phyloP scores from a whole-genome alignment of 2,888 invertebrate genomes.

The Acrocyrtus sp. region DNA sequence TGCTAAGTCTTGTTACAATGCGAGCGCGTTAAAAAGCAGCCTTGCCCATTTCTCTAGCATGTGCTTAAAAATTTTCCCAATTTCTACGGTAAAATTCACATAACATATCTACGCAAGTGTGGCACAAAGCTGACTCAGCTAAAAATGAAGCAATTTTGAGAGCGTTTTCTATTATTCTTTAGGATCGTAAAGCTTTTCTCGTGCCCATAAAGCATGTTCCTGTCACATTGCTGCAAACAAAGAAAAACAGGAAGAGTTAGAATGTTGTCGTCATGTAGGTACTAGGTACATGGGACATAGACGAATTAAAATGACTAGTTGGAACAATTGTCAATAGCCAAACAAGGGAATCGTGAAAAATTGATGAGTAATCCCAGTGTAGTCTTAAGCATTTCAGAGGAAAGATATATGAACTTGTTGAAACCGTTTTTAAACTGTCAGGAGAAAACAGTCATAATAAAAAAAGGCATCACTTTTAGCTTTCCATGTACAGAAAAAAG shows the following conservation, averaged over 20 bases:
- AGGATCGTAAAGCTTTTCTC: conserved; percentile 31
- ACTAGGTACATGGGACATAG: not conserved
- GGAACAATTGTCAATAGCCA: conserved; percentile 31
- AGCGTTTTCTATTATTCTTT: not conserved
- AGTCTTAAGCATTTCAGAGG: too few species aligned
- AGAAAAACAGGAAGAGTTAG: conserved; percentile 5
- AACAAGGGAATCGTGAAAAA: conserved; percentile 42
- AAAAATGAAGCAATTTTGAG: too few species aligned
- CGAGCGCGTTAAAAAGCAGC: not conserved
- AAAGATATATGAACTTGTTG: too few species aligned
- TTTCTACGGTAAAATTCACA: too few species aligned
- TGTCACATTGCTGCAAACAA: conserved; percentile 23
- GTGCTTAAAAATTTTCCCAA: too few species aligned
- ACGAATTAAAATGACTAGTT: conserved; percentile 16
- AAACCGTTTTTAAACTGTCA: not conserved
- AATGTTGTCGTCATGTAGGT: not conserved
- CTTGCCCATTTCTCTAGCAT: too few species aligned
- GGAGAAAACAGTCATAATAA: too few species aligned
- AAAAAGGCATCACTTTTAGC: too few species aligned
- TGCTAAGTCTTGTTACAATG: too few species aligned
- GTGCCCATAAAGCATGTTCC: conserved; percentile 31
- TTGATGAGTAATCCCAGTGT: conserved; percentile 46
- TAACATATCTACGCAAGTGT: too few species aligned
- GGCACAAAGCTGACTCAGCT: too few species aligned
- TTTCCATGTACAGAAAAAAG: not conserved